phyloP scores from a whole-genome alignment of 2,888 invertebrate species.

The Smittia aterrima region DNA sequence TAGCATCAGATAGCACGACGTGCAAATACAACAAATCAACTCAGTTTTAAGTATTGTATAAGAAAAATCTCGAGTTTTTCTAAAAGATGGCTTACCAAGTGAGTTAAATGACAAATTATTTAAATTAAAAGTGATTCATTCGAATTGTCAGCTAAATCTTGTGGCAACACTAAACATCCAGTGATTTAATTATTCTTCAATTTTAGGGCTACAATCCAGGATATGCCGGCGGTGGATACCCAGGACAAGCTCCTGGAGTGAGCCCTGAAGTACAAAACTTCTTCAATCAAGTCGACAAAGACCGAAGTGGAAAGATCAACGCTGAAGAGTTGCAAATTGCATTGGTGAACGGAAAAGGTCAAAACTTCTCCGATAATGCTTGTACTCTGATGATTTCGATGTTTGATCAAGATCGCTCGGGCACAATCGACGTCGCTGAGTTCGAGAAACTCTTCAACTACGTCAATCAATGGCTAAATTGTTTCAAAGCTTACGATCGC shows the following conservation, averaged over 20 bases:
- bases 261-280: conserved; percentile 78
- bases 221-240: neutral
- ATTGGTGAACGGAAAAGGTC: conserved; percentile 80
- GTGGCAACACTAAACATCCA: too few species aligned
- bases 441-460: conserved; percentile 85
- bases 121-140: too few species aligned
- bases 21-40: too few species aligned
- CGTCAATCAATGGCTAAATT: conserved; percentile 83
- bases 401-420: conserved; percentile 30
- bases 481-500: conserved; percentile 81
- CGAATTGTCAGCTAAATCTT: too few species aligned
- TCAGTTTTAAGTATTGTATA: too few species aligned
- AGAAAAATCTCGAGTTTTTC: too few species aligned
- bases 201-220: conserved; percentile 29
- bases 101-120: too few species aligned
- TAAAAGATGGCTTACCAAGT: too few species aligned
- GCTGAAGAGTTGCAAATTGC: conserved; percentile 74
- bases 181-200: too few species aligned
- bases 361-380: conserved; percentile 76
- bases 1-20: too few species aligned
- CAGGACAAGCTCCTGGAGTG: conserved; percentile 46
- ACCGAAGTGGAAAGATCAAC: conserved; percentile 78
- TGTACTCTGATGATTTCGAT: conserved; percentile 76
- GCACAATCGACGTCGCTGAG: conserved; percentile 79
- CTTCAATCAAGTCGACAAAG: conserved; percentile 74